Evolutionary conservation across 2,113 vertebrate species (phyloP), one percentile per base, ranked within the genome.

Genomic region (Dipodomys merriami): DNA sequence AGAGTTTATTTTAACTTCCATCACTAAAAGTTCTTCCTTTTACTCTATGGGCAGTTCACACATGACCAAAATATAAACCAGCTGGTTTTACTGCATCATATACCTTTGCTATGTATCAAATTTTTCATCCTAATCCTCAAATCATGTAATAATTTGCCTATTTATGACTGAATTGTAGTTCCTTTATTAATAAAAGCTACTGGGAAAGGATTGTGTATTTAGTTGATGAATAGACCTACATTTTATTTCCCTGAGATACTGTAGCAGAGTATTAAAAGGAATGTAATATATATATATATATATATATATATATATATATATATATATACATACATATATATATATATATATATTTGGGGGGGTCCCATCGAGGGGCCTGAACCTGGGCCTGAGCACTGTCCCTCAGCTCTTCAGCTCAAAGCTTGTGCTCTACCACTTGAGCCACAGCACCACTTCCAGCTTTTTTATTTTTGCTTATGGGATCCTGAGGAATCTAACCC

Each of bases 201-300:
- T 97, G 96, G 96, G 95, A 96, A 98, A 97, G 96, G 96, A 97
- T 96, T 94, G 91, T 97, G 97, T 96, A 87, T 94, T 97, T 97
- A 96, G 96, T 96, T 97, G 97, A 96, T 89, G 96, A 96, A 93
- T 98, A 97, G 97, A 96, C 95, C 94, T 96, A 97, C n/a, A 96
- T 96, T 97, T 96, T 90, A 95, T 96, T 97, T 96, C 95, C 96
- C 97, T 97, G 97, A 98, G 98, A 97, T 98, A 98, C 98, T 98
- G 97, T 98, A 98, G 97, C 98, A 98, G 98, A 98, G 97, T 98
- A 98, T 98, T 98, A 98, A 98, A 98, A 98, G 97, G 98, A 39
- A 39, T 39, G 35, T 39, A 39, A 4, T 39, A 39, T 39, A 39
- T 39, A 39, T 39, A 39, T 39, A 39, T 39, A 39, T 39, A 39